Evolutionary conservation across 2,888 invertebrate species (phyloP).

Genomic region (Tromatobia lineatoria): DNA sequence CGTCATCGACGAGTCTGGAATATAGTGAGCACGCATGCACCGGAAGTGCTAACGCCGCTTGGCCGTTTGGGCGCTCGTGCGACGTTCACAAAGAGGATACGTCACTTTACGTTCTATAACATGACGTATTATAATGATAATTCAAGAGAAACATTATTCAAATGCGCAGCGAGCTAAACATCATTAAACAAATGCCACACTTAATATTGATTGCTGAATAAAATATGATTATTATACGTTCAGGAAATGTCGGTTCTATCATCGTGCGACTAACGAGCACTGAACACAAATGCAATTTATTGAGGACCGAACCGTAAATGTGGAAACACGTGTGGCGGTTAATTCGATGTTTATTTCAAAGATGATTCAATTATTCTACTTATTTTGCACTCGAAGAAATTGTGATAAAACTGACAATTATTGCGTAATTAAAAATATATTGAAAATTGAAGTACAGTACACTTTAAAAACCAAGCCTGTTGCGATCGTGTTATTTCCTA

Average conservation of each 20-base stretch:
- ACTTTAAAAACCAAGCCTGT: too few relatives aligned
- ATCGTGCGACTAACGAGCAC: not conserved
- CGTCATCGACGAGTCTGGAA: conserved; percentile 53
- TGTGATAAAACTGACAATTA: not conserved
- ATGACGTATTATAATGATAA: conserved; percentile 14
- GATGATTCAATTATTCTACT: not conserved
- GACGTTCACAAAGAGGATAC: conserved; percentile 39
- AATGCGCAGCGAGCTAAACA: not conserved
- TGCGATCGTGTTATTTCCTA: too few relatives aligned
- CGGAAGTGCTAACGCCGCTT: conserved; percentile 61
- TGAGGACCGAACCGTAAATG: not conserved
- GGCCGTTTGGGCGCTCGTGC: conserved; percentile 22
- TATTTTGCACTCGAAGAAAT: not conserved
- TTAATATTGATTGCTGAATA: not conserved
- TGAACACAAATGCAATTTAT: not conserved
- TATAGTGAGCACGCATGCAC: conserved; percentile 52
- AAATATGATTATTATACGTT: not conserved
- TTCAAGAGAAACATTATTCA: not conserved
- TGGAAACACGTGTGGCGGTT: not conserved
- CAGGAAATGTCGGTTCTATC: not conserved
- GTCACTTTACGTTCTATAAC: conserved; percentile 13
- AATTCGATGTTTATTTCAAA: not conserved
- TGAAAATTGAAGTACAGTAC: not conserved
- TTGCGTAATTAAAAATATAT: not conserved
- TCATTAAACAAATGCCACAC: not conserved